These are phyloP conservation scores for Lathamus discolor DNA, from an alignment of 2,113 vertebrate species.

Conservation along the genomic window DNA sequence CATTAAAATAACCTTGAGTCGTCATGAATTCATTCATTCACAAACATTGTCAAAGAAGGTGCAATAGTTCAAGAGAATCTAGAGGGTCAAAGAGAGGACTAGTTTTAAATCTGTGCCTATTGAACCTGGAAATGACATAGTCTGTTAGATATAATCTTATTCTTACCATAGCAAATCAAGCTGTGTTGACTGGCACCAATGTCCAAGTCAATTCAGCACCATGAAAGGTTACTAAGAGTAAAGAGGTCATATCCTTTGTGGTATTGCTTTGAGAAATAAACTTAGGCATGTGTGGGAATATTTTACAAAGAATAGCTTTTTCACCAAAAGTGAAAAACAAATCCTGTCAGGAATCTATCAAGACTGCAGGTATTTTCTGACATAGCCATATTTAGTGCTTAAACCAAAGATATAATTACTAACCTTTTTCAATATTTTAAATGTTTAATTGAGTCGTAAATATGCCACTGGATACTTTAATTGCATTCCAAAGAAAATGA, in stretches of 20 bases:
- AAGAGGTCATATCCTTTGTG: conserved; percentile 82
- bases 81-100: conserved; percentile 81
- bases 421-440: conserved; percentile 48
- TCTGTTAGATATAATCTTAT: conserved; percentile 83
- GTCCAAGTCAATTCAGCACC: conserved; percentile 78
- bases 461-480: conserved; percentile 43
- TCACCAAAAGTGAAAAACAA: conserved; percentile 73
- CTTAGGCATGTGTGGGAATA: conserved; percentile 84
- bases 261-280: conserved; percentile 79
- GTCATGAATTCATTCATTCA: conserved; percentile 90
- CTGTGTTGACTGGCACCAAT: conserved; percentile 80
- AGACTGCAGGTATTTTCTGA: conserved; percentile 60
- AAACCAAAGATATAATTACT: conserved; percentile 43
- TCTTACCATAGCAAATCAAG: conserved; percentile 85
- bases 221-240: conserved; percentile 82
- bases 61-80: conserved; percentile 84
- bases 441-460: conserved; percentile 57
- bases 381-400: conserved; percentile 49
- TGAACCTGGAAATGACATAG: conserved; percentile 84
- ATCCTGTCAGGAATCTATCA: conserved; percentile 71
- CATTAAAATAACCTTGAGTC: conserved; percentile 88
- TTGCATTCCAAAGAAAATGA: conserved; percentile 12
- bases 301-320: conserved; percentile 80
- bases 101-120: conserved; percentile 84
- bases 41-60: conserved; percentile 88